Evolutionary conservation across 2,113 vertebrate genomes (phyloP), one percentile per base, ranked within the genome.

Genomic region (Nycticorax nycticorax): DNA sequence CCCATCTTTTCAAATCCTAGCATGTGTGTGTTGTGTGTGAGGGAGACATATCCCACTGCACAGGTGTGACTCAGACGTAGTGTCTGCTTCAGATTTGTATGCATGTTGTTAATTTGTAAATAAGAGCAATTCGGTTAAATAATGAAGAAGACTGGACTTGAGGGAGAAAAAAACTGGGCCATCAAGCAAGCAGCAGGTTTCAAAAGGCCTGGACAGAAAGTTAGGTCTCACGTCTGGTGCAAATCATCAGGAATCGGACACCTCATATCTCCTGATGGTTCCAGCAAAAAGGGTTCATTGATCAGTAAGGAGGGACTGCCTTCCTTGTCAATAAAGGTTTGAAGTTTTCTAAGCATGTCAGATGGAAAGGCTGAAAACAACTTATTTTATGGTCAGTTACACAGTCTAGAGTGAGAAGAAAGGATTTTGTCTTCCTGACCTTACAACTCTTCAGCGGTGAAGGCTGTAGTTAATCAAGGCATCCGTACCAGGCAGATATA

Each of bases 401-500:
- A 35, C 14, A 35, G 33, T 28, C 35, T 39, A 3, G 21, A 59
- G 15, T 52, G 59, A 60, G 24, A 79, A 93, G 76, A 62, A 95
- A 95, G 79, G 75, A 68, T 93, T 97, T 97, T 93, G 16, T 56
- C 56, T 93, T 95, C 73, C 90, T 91, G 76, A 93, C 12, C n/a
- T 93, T 86, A 66, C n/a, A 22, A 41, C 60, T 69, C 75, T 92
- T 76, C 85, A 84, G 60, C 79, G 83, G 72, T 85, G 93, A 96
- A 95, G 75, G 77, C 57, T 86, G 52, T 33, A 91, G 90, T 88
- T 96, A 92, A 97, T 92, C 93, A 93, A 94, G 84, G 50, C 8
- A 52, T 91, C 95, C 85, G 78, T 92, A 80, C 56, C 53, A 96
- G 80, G 57, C 85, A 95, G 48, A 98, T 80, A 95, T 60, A 95